phyloP scores from a whole-genome alignment of 2,888 invertebrate species.

The Euclidia mi region DNA sequence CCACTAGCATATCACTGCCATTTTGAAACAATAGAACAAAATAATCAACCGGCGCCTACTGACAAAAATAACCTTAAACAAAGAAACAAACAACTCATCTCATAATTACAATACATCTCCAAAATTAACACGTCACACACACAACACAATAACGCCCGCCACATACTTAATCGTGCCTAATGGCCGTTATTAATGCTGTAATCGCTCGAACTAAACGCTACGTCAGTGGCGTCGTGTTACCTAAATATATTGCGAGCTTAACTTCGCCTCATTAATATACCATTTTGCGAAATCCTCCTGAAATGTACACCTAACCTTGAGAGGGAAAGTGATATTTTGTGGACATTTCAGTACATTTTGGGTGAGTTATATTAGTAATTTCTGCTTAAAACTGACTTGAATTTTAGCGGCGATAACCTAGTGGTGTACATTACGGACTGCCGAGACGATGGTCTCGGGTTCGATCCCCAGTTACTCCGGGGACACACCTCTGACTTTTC shows the following conservation, averaged over 20 bases:
- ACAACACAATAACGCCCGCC: slow-evolving; percentile 10
- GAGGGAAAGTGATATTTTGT: slow-evolving; percentile 13
- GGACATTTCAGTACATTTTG: no score
- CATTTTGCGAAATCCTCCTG: slow-evolving; percentile 51
- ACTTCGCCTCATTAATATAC: slow-evolving; percentile 55
- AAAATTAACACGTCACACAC: slow-evolving; percentile 26
- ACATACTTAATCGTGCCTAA: slow-evolving; percentile 31
- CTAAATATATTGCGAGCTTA: slow-evolving; percentile 46
- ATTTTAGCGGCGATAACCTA: no score
- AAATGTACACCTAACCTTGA: slow-evolving; percentile 17
- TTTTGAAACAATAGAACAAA: no score
- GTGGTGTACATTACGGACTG: no score
- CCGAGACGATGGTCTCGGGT: no score
- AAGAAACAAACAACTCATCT: no score
- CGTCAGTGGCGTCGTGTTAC: slow-evolving; percentile 38
- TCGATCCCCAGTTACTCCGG: no score
- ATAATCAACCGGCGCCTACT: background rate
- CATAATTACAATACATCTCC: background rate
- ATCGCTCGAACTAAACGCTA: slow-evolving; percentile 30
- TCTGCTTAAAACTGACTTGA: no score
- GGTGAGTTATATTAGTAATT: no score
- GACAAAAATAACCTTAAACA: no score
- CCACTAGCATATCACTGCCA: no score
- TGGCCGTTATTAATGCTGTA: slow-evolving; percentile 33
- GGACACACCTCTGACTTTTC: no score